Conservation (phyloP, 2,888 invertebrate genomes). For the Achlya flavicornis region DNA sequence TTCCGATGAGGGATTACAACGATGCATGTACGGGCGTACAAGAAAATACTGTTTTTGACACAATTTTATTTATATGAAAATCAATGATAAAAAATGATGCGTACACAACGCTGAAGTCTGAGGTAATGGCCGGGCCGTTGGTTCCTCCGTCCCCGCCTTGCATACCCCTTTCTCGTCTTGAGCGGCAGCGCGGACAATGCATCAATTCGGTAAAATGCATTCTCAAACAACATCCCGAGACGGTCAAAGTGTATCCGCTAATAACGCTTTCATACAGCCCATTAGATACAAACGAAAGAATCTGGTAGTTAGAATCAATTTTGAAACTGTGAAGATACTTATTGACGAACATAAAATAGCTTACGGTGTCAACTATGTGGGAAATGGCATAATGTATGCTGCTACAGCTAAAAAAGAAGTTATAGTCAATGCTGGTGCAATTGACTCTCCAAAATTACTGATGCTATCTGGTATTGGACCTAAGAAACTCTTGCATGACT, state of each 20-base stretch:
- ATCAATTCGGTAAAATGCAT: conserved; percentile 84
- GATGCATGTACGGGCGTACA: no score
- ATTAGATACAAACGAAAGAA: conserved; percentile 81
- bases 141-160: no score
- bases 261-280: conserved; percentile 86
- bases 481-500: conserved; percentile 48
- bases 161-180: no score
- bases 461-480: conserved; percentile 72
- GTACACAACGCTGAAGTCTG: no score
- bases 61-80: no score
- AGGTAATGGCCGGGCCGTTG: no score
- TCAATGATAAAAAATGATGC: no score
- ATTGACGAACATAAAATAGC: conserved; percentile 73
- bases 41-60: no score
- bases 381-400: conserved; percentile 37
- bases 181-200: no score
- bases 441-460: conserved; percentile 63
- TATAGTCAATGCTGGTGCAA: conserved; percentile 59
- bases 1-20: conserved; percentile 83
- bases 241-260: conserved; percentile 85
- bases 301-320: conserved; percentile 73
- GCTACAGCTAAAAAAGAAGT: conserved; percentile 65
- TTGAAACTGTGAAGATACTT: conserved; percentile 81
- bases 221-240: conserved; percentile 81
- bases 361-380: conserved; percentile 56